Conservation (phyloP, 2,113 vertebrate species). For the Protomyctophum bolini region DNA sequence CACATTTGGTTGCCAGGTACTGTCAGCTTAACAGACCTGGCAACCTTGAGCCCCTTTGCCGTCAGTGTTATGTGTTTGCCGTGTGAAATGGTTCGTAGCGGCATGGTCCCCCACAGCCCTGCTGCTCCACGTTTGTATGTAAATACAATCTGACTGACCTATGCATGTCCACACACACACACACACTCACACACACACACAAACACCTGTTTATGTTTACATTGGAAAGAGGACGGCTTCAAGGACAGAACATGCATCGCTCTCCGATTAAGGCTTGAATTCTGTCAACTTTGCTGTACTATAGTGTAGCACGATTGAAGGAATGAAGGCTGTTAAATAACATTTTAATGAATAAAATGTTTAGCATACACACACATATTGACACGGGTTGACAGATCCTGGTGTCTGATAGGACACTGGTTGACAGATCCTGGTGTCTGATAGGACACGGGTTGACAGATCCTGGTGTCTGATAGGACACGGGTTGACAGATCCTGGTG, state of each 20-base stretch:
- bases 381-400: too few relatives aligned
- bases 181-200: too few relatives aligned
- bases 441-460: too few relatives aligned
- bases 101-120: constrained; percentile 15
- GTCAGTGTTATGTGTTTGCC: neutral
- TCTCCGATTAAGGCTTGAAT: constrained; percentile 2
- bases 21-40: constrained; percentile 15
- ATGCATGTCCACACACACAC: neutral
- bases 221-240: constrained; percentile 14
- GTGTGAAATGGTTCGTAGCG: constrained; percentile 3
- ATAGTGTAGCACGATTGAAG: too few relatives aligned
- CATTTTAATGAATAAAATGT: too few relatives aligned
- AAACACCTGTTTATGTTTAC: constrained; percentile 23
- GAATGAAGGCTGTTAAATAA: too few relatives aligned
- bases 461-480: too few relatives aligned
- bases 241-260: constrained; percentile 25
- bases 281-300: neutral
- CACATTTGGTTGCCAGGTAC: neutral
- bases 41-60: constrained; percentile 11
- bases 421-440: too few relatives aligned
- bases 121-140: constrained; percentile 61
- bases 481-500: too few relatives aligned
- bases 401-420: too few relatives aligned
- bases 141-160: constrained; percentile 38
- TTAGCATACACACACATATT: too few relatives aligned